These are phyloP conservation scores for Hyposmocoma kahamanoa DNA, from an alignment of 1,140 invertebrate genomes.

Conservation along the genomic window DNA sequence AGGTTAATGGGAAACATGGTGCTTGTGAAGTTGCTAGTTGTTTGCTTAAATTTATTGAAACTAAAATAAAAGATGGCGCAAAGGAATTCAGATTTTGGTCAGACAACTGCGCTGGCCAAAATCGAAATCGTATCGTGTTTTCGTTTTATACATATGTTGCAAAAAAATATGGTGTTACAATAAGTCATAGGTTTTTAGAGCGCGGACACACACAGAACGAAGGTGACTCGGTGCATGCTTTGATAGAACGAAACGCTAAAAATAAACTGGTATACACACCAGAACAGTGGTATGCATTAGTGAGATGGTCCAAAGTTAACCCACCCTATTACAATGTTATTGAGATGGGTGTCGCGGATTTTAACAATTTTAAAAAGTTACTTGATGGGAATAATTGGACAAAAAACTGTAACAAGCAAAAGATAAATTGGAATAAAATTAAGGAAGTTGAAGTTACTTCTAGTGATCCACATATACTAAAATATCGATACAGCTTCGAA, in stretches of 20 bases:
- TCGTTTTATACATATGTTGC: too few relatives aligned
- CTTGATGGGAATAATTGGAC: slow-evolving; percentile 6
- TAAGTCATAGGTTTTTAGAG: slow-evolving; percentile 38
- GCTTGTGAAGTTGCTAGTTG: slow-evolving; percentile 22
- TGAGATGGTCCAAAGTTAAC: slow-evolving; percentile 12
- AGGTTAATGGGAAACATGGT: slow-evolving; percentile 15
- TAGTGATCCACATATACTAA: too few relatives aligned
- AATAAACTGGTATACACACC: slow-evolving; percentile 21
- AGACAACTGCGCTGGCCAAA: slow-evolving; percentile 43
- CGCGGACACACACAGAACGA: slow-evolving; percentile 35
- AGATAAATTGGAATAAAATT: slow-evolving; percentile 2
- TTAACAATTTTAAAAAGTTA: slow-evolving; percentile 8
- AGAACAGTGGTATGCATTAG: slow-evolving; percentile 13
- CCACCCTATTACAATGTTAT: slow-evolving; percentile 14
- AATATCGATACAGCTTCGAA: too few relatives aligned
- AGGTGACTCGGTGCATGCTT: slow-evolving; percentile 35
- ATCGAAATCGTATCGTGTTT: slow-evolving; percentile 40
- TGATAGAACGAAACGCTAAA: slow-evolving; percentile 31
- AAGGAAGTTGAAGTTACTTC: too few relatives aligned
- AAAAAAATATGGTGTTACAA: slow-evolving; percentile 26
- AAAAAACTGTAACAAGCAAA: slow-evolving; percentile 4
- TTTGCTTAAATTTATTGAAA: slow-evolving; percentile 15
- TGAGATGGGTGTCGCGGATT: slow-evolving; percentile 12
- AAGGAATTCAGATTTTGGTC: slow-evolving; percentile 26
- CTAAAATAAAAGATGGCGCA: slow-evolving; percentile 7